Evolutionary conservation across 2,888 invertebrate species (phyloP).

Genomic region (Ptilodon capucinus): DNA sequence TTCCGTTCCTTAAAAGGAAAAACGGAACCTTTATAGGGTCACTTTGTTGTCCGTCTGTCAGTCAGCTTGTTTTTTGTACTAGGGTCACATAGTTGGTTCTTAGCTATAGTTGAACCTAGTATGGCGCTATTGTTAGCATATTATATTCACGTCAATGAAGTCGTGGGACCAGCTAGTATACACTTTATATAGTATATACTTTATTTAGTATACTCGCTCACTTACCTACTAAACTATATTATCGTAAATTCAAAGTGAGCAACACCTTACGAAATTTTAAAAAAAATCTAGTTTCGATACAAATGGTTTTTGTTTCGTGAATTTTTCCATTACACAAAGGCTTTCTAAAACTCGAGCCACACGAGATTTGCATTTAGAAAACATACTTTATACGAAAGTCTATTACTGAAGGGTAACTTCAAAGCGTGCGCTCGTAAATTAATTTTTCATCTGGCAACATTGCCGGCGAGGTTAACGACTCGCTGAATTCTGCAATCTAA

Average conservation of each 20-base stretch:
- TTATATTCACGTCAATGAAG: too few species aligned
- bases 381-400: constrained; percentile 34
- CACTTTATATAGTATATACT: too few species aligned
- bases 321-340: constrained; percentile 7
- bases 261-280: constrained; percentile 10
- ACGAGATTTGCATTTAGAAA: constrained; percentile 31
- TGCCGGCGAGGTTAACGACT: constrained; percentile 33
- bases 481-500: constrained; percentile 31
- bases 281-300: constrained; percentile 5
- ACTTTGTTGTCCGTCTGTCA: too few species aligned
- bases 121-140: too few species aligned
- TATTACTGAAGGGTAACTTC: constrained; percentile 36
- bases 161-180: too few species aligned
- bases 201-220: too few species aligned
- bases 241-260: constrained; percentile 1
- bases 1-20: too few species aligned
- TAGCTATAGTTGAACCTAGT: too few species aligned
- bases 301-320: constrained; percentile 8
- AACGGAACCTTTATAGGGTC: too few species aligned
- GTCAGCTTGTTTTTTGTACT: too few species aligned
- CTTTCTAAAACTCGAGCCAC: constrained; percentile 12
- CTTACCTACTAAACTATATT: neutral
- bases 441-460: constrained; percentile 43
- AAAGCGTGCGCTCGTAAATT: constrained; percentile 38
- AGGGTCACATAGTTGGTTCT: too few species aligned